These are phyloP conservation scores for Nycticryphes semicollaris DNA, from an alignment of 2,113 vertebrate species.

Conservation along the genomic window DNA sequence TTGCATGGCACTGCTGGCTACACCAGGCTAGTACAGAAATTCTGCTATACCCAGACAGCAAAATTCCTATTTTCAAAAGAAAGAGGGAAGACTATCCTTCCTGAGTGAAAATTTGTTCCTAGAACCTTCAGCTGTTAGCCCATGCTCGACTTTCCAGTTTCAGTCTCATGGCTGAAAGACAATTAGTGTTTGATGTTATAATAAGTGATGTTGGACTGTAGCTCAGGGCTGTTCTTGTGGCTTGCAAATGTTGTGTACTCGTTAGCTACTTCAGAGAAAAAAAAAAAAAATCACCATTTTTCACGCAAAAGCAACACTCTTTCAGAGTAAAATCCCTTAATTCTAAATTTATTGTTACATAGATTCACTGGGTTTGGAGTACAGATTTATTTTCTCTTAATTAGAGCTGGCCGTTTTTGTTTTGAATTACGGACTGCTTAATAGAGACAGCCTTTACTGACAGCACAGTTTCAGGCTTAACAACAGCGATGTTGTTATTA, in stretches of 20 bases:
- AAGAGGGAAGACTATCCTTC: neutral
- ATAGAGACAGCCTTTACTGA: neutral
- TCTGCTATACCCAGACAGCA: neutral
- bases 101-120: neutral
- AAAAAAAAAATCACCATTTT: neutral
- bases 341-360: neutral
- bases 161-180: neutral
- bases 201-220: neutral
- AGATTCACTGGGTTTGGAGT: neutral
- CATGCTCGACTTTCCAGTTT: neutral
- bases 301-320: neutral
- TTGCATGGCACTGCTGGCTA: neutral
- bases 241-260: neutral
- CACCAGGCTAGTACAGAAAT: neutral
- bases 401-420: neutral
- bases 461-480: neutral
- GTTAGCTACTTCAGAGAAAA: neutral
- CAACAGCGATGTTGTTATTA: neutral
- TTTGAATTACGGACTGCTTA: neutral
- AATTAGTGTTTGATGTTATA: neutral
- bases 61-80: neutral
- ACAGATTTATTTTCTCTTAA: neutral
- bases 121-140: neutral
- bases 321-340: neutral
- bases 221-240: neutral